Evolutionary conservation across 2,113 vertebrate species (phyloP).

Genomic region (Ranitomeya imitator): DNA sequence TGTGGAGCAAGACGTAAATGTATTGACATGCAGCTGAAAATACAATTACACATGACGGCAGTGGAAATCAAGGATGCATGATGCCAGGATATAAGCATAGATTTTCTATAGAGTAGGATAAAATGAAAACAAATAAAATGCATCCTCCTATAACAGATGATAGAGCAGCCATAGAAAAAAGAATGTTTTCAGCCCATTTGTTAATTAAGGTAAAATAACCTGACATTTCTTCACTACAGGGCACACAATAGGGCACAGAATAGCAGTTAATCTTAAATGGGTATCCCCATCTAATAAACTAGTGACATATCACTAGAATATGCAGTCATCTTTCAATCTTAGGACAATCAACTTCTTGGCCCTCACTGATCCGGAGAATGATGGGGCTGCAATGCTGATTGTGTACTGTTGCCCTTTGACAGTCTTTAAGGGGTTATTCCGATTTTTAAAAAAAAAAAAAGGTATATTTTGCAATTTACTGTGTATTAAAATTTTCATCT

Average conservation of each 20-base stretch:
- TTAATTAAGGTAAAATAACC: not conserved
- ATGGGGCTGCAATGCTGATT: too few relatives aligned
- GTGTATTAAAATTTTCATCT: too few relatives aligned
- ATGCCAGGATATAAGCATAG: not conserved
- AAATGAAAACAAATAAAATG: not conserved
- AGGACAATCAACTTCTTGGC: too few relatives aligned
- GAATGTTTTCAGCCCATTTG: not conserved
- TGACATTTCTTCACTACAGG: not conserved
- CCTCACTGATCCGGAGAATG: too few relatives aligned
- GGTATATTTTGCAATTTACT: too few relatives aligned
- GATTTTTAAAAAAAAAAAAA: too few relatives aligned
- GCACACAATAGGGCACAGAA: too few relatives aligned
- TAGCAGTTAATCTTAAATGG: not conserved
- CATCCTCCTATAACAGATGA: not conserved
- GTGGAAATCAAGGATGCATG: constrained; percentile 52
- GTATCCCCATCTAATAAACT: too few relatives aligned
- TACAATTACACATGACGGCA: constrained; percentile 57
- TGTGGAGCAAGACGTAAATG: not conserved
- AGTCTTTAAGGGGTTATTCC: too few relatives aligned
- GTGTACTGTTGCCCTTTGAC: too few relatives aligned
- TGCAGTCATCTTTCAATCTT: too few relatives aligned
- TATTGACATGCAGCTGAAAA: constrained; percentile 66
- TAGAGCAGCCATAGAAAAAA: not conserved
- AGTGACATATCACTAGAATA: too few relatives aligned
- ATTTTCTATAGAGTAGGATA: not conserved